Percentiles rank a stretch among this genome's conserved stretches.
Conservation (phyloP, 2,888 invertebrate genomes). For the Sipha maydis region DNA sequence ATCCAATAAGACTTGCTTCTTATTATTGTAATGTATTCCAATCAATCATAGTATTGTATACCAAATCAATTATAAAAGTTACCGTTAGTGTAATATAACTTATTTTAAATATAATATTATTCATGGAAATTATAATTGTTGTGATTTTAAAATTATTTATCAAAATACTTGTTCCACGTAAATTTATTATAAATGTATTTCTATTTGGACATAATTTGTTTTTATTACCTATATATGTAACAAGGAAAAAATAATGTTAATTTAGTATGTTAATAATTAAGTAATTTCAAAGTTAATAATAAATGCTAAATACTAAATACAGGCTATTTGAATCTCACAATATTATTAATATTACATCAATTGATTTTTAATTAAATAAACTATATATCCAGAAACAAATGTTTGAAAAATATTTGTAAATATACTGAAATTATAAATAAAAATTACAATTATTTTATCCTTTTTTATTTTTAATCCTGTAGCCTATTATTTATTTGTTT, state of each 20-base stretch:
- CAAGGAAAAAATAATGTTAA: neutral
- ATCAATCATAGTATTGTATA: neutral
- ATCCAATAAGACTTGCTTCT: neutral
- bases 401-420: constrained; percentile 33
- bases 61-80: constrained; percentile 24
- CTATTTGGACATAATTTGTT: neutral
- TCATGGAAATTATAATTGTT: constrained; percentile 33
- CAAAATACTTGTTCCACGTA: neutral
- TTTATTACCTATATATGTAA: neutral
- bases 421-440: neutral
- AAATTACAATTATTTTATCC: constrained; percentile 10
- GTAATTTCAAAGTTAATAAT: neutral
- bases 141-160: constrained; percentile 42
- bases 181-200: neutral
- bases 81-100: constrained; percentile 10
- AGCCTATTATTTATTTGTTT: neutral
- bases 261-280: neutral
- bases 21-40: constrained; percentile 8
- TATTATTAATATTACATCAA: neutral
- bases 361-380: constrained; percentile 18
- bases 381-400: neutral
- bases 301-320: neutral
- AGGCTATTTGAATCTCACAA: constrained; percentile 21
- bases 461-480: neutral
- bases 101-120: constrained; percentile 42